Conservation (phyloP, 2,113 vertebrate species). For the Tachuris rubrigastra region DNA sequence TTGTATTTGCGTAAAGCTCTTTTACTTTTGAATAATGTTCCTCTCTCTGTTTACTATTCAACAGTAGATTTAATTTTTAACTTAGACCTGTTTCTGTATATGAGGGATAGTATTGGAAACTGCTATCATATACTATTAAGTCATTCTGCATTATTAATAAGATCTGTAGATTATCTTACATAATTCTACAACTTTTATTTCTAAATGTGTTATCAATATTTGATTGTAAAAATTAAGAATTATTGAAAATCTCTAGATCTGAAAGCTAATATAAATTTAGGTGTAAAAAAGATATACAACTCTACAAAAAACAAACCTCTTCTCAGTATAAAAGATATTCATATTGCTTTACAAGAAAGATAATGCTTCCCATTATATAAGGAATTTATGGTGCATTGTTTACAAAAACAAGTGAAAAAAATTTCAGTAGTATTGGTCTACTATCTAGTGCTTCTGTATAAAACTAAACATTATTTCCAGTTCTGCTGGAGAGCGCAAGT, state of each 20-base stretch:
- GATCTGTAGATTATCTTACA: not conserved
- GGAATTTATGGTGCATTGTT: not conserved
- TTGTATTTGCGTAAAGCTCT: not conserved
- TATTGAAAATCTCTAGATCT: not conserved
- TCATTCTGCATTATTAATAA: not conserved
- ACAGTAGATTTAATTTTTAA: not conserved
- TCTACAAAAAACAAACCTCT: not conserved
- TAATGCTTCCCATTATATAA: not conserved
- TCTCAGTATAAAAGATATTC: not conserved
- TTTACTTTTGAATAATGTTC: not conserved
- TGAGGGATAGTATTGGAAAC: not conserved
- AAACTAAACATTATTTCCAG: not conserved
- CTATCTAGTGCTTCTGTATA: not conserved
- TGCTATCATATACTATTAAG: not conserved
- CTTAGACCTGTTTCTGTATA: not conserved
- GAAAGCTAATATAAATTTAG: not conserved
- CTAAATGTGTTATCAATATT: not conserved
- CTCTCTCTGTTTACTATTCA: not conserved
- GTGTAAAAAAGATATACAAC: not conserved
- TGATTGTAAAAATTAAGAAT: not conserved
- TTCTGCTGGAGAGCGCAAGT: not conserved
- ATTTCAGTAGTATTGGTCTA: not conserved
- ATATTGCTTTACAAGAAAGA: not conserved
- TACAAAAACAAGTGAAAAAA: not conserved
- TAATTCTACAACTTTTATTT: not conserved